phyloP scores from a whole-genome alignment of 1,140 invertebrate genomes.

The Apis cerana region DNA sequence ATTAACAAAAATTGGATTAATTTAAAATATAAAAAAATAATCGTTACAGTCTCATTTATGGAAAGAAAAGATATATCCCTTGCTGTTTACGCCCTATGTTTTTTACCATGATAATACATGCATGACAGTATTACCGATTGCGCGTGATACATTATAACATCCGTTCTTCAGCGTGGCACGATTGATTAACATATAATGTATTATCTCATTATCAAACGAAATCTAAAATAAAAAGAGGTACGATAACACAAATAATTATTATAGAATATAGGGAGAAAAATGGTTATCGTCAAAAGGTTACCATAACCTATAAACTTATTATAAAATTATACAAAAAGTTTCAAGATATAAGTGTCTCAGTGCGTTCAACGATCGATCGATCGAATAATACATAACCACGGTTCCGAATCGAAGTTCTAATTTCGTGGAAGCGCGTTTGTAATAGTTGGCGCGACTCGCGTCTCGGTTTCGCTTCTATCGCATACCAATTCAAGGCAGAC shows the following conservation, averaged over 20 bases:
- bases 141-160: neutral
- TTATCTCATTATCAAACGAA: no score
- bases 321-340: neutral
- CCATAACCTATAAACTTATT: neutral
- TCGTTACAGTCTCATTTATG: neutral
- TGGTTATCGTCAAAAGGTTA: no score
- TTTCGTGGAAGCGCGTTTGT: conserved; percentile 59
- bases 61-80: neutral
- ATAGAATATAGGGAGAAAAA: no score
- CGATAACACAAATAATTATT: no score
- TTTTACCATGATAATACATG: neutral
- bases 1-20: neutral
- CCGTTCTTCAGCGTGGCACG: conserved; percentile 13
- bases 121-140: neutral
- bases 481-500: conserved; percentile 61
- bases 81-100: neutral
- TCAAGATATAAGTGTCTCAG: neutral
- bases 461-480: conserved; percentile 50
- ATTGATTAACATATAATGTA: neutral
- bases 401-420: conserved; percentile 49
- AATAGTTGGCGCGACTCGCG: conserved; percentile 55
- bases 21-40: neutral
- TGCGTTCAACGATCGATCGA: conserved; percentile 16
- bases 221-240: no score
- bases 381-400: no score